Evolutionary conservation across 2,797 vertebrate species (phyloP).

Genomic region (Carapus acus): DNA sequence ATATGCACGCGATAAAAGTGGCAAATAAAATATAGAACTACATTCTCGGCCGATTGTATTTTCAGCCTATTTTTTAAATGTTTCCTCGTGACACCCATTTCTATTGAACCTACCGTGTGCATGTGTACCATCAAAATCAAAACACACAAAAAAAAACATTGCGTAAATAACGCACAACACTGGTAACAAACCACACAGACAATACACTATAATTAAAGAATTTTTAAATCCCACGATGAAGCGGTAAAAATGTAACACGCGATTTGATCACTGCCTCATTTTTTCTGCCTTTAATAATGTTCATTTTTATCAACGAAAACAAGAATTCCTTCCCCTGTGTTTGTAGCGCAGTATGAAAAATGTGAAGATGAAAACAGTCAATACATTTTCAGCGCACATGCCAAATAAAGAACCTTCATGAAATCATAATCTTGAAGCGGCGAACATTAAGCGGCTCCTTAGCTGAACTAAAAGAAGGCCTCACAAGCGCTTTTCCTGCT

Average conservation of each 20-base stretch:
- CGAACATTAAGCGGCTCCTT: neutral
- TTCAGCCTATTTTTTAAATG: conserved; percentile 5
- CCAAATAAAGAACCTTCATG: conserved; percentile 8
- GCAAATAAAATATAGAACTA: neutral
- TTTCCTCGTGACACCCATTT: conserved; percentile 6
- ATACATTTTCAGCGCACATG: neutral
- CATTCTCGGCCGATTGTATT: neutral
- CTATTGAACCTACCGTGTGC: neutral
- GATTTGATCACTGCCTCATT: conserved; percentile 12
- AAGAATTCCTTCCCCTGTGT: conserved; percentile 7
- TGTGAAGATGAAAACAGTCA: conserved; percentile 3
- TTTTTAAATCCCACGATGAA: no score
- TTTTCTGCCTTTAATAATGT: neutral
- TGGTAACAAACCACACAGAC: no score
- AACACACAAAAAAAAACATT: conserved; percentile 11
- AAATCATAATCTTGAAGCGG: conserved; percentile 7
- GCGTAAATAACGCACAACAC: neutral
- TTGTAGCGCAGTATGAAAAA: neutral
- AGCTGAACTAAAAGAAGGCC: neutral
- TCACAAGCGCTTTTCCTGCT: conserved; percentile 15
- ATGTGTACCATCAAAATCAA: neutral
- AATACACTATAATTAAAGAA: no score
- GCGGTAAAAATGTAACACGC: no score
- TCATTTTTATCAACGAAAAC: conserved; percentile 6
- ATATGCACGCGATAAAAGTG: conserved; percentile 3